These are phyloP conservation scores for Hyalella azteca DNA, from an alignment of 2,888 invertebrate genomes.

Conservation along the genomic window DNA sequence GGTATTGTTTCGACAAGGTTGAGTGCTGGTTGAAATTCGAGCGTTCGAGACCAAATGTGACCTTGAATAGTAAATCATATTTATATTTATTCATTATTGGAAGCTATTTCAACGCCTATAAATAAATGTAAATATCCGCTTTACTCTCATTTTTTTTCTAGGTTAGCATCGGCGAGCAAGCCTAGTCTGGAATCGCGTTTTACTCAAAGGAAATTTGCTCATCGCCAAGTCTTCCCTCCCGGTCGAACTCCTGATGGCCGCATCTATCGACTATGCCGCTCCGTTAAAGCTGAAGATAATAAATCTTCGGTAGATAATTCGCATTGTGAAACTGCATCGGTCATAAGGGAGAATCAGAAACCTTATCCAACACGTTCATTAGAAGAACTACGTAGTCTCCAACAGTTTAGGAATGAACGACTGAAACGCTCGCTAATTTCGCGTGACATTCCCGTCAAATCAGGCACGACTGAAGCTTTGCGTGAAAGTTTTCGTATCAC, in stretches of 20 bases:
- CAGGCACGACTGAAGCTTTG: not conserved
- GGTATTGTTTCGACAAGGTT: no score
- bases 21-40: no score
- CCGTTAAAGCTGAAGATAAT: not conserved
- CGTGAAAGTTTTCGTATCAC: not conserved
- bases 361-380: slow-evolving; percentile 39
- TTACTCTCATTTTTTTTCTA: not conserved
- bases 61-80: no score
- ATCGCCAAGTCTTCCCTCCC: not conserved
- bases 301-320: not conserved
- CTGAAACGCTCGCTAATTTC: not conserved
- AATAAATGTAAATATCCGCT: no score
- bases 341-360: slow-evolving; percentile 38
- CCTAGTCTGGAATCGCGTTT: not conserved
- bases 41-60: no score
- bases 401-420: not conserved
- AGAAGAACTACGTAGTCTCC: slow-evolving; percentile 28
- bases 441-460: not conserved
- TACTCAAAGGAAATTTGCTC: not conserved
- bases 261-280: slow-evolving; percentile 9
- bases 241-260: slow-evolving; percentile 16
- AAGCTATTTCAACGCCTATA: no score
- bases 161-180: not conserved
- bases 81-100: no score
- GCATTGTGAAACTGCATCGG: not conserved